Conservation (phyloP, 2,113 vertebrate species). For the Tympanuchus pallidicinctus region DNA sequence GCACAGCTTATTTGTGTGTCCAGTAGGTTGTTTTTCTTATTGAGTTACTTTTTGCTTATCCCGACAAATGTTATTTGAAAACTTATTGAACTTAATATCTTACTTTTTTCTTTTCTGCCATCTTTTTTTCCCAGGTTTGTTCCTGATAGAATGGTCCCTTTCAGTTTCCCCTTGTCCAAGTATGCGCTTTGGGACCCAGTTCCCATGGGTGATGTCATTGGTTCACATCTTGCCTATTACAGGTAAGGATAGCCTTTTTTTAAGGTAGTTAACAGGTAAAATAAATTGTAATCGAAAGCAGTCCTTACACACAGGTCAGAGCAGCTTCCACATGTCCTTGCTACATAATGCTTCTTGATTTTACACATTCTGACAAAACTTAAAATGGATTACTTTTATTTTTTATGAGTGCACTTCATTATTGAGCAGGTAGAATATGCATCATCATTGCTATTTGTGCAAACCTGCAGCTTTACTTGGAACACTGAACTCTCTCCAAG, state of each 20-base stretch:
- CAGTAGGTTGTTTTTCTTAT: neutral
- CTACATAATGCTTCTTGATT: neutral
- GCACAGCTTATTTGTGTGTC: neutral
- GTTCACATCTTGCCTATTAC: constrained; percentile 84
- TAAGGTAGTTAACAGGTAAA: neutral
- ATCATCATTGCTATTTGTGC: neutral
- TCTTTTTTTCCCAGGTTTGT: constrained; percentile 60
- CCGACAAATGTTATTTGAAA: neutral
- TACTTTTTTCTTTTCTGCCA: neutral
- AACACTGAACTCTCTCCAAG: neutral
- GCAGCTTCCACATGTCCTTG: neutral
- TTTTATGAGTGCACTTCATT: neutral
- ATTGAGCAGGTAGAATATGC: neutral
- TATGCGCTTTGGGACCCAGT: constrained; percentile 88
- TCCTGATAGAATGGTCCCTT: constrained; percentile 74
- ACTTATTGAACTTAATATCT: neutral
- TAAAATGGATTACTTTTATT: neutral
- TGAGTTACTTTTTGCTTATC: neutral
- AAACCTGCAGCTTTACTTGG: neutral
- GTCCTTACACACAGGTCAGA: neutral
- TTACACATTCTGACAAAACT: neutral
- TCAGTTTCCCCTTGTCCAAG: constrained; percentile 90
- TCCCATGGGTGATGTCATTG: constrained; percentile 82
- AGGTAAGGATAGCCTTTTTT: constrained; percentile 77
- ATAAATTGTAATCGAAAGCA: neutral